Percentiles rank a stretch among this genome's conserved stretches.
Conservation (phyloP, 2,888 invertebrate genomes). For the Agrenia bidenticulata region DNA sequence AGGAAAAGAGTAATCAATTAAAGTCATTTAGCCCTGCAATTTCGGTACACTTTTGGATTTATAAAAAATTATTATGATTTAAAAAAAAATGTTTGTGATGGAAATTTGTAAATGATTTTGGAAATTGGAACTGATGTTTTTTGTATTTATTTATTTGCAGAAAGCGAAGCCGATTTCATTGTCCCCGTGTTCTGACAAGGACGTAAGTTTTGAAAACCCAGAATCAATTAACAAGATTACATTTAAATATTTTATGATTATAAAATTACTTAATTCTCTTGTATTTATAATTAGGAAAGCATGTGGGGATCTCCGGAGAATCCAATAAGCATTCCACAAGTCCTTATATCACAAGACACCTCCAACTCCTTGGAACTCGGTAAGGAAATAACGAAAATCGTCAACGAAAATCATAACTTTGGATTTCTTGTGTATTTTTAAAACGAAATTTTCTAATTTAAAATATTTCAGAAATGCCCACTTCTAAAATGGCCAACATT, state of each 20-base stretch:
- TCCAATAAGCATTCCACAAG: no score
- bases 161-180: conserved; percentile 3
- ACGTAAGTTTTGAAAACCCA: neutral
- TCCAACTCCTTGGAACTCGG: neutral
- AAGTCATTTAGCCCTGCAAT: no score
- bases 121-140: no score
- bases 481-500: neutral
- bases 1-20: no score
- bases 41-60: no score
- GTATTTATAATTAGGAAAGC: neutral
- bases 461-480: neutral
- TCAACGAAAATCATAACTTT: no score
- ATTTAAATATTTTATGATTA: neutral
- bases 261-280: neutral
- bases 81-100: no score
- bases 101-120: no score
- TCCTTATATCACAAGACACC: neutral
- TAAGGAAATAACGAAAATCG: neutral
- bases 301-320: no score
- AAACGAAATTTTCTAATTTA: no score
- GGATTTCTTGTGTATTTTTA: no score
- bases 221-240: neutral
- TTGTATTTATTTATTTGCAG: neutral
- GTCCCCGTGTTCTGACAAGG: neutral
- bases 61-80: no score